Evolutionary conservation across 1,140 invertebrate genomes (phyloP).

Genomic region (Lepidurus arcticus): DNA sequence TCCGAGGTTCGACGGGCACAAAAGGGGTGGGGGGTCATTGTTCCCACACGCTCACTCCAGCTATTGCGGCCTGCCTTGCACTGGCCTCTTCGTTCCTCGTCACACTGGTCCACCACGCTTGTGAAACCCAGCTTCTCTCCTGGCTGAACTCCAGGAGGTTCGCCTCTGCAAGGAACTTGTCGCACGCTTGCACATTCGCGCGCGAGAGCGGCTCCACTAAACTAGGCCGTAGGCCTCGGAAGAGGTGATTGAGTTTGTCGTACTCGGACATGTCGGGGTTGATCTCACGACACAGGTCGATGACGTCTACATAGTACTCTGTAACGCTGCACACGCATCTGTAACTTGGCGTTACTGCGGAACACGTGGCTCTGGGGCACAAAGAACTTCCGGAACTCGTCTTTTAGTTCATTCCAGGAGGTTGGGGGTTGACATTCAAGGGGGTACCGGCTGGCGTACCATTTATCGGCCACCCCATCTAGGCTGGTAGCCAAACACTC

Average conservation of each 20-base stretch:
- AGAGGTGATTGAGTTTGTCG: not conserved
- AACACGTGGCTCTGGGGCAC: not conserved
- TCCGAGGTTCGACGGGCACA: no score
- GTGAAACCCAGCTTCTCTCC: not conserved
- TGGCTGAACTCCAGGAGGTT: not conserved
- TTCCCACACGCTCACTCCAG: no score
- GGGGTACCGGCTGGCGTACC: no score
- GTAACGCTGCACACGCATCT: not conserved
- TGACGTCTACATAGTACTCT: no score
- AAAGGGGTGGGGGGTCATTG: no score
- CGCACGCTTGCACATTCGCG: not conserved
- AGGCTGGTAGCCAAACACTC: no score
- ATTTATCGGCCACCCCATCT: no score
- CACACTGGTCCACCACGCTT: not conserved
- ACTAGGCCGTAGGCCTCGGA: not conserved
- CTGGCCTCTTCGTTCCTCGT: not conserved
- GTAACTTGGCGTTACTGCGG: not conserved
- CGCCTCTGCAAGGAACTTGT: not conserved
- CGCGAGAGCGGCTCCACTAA: not conserved
- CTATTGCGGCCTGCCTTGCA: no score
- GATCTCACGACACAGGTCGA: not conserved
- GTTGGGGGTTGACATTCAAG: no score
- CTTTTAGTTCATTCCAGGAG: no score
- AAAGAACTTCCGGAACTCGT: no score
- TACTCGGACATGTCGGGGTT: not conserved